Conservation (phyloP, 2,888 invertebrate species). For the Drosophila meridiana region DNA sequence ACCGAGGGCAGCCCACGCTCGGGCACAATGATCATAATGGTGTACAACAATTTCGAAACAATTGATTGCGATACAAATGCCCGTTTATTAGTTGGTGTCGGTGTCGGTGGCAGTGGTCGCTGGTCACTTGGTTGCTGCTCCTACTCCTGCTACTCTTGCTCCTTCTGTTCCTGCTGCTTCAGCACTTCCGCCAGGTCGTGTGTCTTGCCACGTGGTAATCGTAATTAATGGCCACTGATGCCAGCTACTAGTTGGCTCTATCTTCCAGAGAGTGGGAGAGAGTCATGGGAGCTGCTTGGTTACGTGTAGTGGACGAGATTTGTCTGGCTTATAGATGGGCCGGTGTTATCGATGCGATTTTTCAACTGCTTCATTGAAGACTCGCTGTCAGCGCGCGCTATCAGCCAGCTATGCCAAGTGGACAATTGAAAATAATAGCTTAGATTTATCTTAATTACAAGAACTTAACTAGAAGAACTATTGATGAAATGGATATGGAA, state of each 20-base stretch:
- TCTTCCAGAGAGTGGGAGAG: not conserved
- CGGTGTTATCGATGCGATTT: constrained; percentile 61
- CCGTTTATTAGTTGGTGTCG: constrained; percentile 74
- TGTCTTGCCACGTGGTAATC: constrained; percentile 80
- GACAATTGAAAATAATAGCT: constrained; percentile 64
- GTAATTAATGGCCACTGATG: constrained; percentile 77
- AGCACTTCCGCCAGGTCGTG: constrained; percentile 76
- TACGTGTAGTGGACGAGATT: constrained; percentile 50
- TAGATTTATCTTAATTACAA: constrained; percentile 37
- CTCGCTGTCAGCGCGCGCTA: constrained; percentile 37
- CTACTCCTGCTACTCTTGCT: constrained; percentile 21
- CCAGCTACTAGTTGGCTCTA: constrained; percentile 59
- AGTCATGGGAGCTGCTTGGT: constrained; percentile 44
- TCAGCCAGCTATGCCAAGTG: not conserved
- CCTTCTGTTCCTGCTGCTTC: constrained; percentile 8
- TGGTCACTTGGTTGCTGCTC: constrained; percentile 42
- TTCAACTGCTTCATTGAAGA: constrained; percentile 38
- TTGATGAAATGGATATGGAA: no score
- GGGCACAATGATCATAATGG: constrained; percentile 75
- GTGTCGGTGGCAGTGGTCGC: constrained; percentile 28
- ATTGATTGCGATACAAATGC: constrained; percentile 81
- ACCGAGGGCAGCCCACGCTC: constrained; percentile 44
- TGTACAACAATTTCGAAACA: constrained; percentile 78
- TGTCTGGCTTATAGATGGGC: constrained; percentile 49
- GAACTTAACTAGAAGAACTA: constrained; percentile 1